Evolutionary conservation across 2,797 vertebrate species (phyloP).

Genomic region (Danio jaintianensis): DNA sequence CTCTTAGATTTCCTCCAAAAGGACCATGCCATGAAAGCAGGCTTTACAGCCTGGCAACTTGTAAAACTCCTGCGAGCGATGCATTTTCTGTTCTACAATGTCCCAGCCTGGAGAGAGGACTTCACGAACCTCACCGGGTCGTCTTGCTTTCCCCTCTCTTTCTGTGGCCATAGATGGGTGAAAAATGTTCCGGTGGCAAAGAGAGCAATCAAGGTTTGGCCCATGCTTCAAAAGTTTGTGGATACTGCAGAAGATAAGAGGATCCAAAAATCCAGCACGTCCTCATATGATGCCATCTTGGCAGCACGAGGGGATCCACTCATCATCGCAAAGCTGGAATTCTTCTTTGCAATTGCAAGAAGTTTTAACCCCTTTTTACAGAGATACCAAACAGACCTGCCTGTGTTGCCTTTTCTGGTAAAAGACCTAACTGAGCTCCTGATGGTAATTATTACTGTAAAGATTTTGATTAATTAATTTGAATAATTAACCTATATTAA

Average conservation of each 20-base stretch:
- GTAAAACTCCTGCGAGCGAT: constrained; percentile 35
- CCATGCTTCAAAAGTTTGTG: not conserved
- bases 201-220: constrained; percentile 39
- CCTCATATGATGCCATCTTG: constrained; percentile 1
- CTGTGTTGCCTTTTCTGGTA: constrained; percentile 45
- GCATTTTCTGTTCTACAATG: constrained; percentile 44
- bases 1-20: not conserved
- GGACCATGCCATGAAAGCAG: constrained; percentile 11
- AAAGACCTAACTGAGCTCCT: constrained; percentile 36
- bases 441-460: constrained; percentile 22
- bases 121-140: constrained; percentile 4
- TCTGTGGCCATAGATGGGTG: constrained; percentile 47
- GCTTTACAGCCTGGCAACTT: constrained; percentile 28
- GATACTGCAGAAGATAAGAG: constrained; percentile 18
- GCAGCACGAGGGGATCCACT: constrained; percentile 16
- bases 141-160: constrained; percentile 23
- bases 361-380: constrained; percentile 22
- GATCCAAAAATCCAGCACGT: constrained; percentile 2
- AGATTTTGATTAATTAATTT: constrained; percentile 21
- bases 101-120: constrained; percentile 36
- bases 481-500: too few species aligned
- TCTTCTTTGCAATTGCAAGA: constrained; percentile 18
- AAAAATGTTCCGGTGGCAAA: constrained; percentile 46
- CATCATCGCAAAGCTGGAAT: constrained; percentile 15
- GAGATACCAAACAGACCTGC: constrained; percentile 35